These are phyloP conservation scores for Gephyroberyx darwinii DNA, from an alignment of 2,797 vertebrate genomes.

Conservation along the genomic window DNA sequence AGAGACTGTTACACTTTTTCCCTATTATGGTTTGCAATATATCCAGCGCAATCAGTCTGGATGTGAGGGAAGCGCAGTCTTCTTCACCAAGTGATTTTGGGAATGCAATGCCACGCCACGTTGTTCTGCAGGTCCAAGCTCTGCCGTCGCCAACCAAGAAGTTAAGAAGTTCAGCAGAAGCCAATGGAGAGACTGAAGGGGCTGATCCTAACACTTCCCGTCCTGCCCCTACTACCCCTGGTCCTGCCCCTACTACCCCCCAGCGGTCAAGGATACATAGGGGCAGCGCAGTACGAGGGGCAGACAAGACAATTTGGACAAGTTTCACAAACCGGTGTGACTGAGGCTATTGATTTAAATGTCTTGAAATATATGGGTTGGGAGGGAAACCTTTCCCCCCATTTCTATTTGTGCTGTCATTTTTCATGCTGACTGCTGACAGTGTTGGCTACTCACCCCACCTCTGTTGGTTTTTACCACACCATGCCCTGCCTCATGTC, in stretches of 20 bases:
- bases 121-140: slow-evolving; percentile 28
- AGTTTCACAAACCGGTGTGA: too few relatives aligned
- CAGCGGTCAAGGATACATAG: slow-evolving; percentile 8
- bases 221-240: slow-evolving; percentile 1
- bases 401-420: too few relatives aligned
- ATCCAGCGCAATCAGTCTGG: neutral
- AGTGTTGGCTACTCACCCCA: too few relatives aligned
- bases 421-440: too few relatives aligned
- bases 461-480: too few relatives aligned
- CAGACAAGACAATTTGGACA: neutral
- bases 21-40: neutral
- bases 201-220: slow-evolving; percentile 22
- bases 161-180: slow-evolving; percentile 41
- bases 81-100: neutral
- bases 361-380: too few relatives aligned
- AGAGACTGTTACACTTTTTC: neutral
- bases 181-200: slow-evolving; percentile 56
- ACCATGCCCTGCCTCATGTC: too few relatives aligned
- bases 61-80: neutral
- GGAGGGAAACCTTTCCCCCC: too few relatives aligned
- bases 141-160: slow-evolving; percentile 22
- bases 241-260: slow-evolving; percentile 4
- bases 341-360: too few relatives aligned
- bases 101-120: slow-evolving; percentile 29
- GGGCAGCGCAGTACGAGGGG: too few relatives aligned